These are phyloP conservation scores for Spodoptera frugiperda DNA, from an alignment of 1,140 invertebrate genomes.

Conservation along the genomic window DNA sequence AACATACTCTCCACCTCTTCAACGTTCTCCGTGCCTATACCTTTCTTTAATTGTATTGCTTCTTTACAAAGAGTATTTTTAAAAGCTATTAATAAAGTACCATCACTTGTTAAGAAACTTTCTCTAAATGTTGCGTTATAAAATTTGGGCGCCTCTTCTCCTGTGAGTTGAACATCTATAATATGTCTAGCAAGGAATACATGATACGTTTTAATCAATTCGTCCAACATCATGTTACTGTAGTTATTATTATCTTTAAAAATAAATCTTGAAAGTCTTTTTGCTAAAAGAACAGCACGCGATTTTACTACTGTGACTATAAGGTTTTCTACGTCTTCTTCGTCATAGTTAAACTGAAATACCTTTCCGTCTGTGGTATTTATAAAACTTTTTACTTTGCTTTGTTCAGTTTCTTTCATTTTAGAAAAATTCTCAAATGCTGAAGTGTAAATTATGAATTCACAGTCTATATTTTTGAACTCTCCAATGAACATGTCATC, in stretches of 20 bases:
- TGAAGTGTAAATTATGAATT: constrained; percentile 49
- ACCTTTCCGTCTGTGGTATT: constrained; percentile 12
- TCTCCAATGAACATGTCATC: constrained; percentile 36
- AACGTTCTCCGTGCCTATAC: not conserved
- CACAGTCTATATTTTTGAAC: constrained; percentile 37
- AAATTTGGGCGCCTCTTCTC: constrained; percentile 8
- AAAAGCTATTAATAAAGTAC: not conserved
- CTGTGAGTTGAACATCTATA: constrained; percentile 1
- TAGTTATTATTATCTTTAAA: constrained; percentile 28
- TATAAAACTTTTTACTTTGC: constrained; percentile 40
- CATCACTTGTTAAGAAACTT: constrained; percentile 38
- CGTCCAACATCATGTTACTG: constrained; percentile 38
- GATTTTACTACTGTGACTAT: constrained; percentile 20
- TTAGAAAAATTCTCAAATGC: constrained; percentile 45
- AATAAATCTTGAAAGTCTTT: constrained; percentile 35
- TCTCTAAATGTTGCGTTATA: constrained; percentile 30
- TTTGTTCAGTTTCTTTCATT: not conserved
- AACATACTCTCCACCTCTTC: constrained; percentile 9
- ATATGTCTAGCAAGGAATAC: constrained; percentile 36
- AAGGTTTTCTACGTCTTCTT: constrained; percentile 39
- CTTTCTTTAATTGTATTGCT: constrained; percentile 10
- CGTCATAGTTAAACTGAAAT: constrained; percentile 49
- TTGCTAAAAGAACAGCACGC: constrained; percentile 28
- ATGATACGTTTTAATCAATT: constrained; percentile 49
- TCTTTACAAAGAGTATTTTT: constrained; percentile 29